Percentiles rank a stretch among this genome's conserved stretches.
Evolutionary conservation across 30 jellyfish, hydroid and myxozoan genomes (phyloP).

Genomic region (Rhopilema esculentum): DNA sequence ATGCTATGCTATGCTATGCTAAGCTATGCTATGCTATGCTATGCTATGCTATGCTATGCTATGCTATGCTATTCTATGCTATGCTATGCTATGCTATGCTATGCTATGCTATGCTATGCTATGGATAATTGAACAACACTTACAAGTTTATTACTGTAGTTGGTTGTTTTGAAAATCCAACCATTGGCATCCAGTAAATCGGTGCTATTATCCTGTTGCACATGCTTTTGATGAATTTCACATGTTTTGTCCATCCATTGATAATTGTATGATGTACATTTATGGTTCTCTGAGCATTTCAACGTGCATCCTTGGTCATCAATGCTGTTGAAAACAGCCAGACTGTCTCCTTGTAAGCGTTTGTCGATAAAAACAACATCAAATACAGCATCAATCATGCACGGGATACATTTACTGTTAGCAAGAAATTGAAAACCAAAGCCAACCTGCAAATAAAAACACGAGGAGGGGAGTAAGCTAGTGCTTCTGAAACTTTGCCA

Average conservation of each 20-base stretch:
- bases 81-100: conserved; percentile 44
- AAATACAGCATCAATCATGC: not conserved
- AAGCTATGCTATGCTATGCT: conserved; percentile 24
- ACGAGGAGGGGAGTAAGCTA: too few species aligned
- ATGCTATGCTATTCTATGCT: conserved; percentile 36
- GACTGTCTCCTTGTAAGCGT: not conserved
- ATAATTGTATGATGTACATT: not conserved
- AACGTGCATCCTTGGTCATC: not conserved
- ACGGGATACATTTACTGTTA: not conserved
- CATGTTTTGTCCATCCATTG: not conserved
- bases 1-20: conserved; percentile 47
- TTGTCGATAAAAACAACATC: not conserved
- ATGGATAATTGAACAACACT: not conserved
- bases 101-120: conserved; percentile 15
- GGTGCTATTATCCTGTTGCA: not conserved
- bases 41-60: conserved; percentile 24
- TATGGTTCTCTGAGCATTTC: not conserved
- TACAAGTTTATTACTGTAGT: not conserved
- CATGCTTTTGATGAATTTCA: not conserved
- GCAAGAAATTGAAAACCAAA: not conserved
- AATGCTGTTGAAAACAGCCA: not conserved
- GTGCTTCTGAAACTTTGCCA: too few species aligned
- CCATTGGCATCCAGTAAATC: not conserved
- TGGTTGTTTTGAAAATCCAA: not conserved
- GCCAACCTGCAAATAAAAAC: not conserved